Evolutionary conservation across 2,113 vertebrate genomes (phyloP).

Genomic region (Oophaga pumilio): DNA sequence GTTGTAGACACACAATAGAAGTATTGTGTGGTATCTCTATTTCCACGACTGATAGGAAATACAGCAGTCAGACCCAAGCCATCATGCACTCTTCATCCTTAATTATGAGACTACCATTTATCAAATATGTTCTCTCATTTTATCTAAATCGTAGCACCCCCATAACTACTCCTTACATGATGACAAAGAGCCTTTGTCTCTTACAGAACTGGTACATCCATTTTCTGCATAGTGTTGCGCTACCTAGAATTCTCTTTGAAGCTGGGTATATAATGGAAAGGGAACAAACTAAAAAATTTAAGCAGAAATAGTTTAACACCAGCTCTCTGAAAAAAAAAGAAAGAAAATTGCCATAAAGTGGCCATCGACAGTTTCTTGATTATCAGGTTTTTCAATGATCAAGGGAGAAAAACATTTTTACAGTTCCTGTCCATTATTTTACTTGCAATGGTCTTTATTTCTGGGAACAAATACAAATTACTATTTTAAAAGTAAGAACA

Average conservation of each 20-base stretch:
- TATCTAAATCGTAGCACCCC: too few species aligned
- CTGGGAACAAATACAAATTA: conserved; percentile 14
- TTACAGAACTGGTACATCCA: neutral
- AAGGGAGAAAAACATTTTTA: neutral
- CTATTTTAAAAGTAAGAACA: conserved; percentile 29
- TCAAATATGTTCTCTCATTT: too few species aligned
- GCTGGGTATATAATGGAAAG: neutral
- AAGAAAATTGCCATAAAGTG: conserved; percentile 1
- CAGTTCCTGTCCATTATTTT: neutral
- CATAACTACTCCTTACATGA: too few species aligned
- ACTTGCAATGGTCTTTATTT: conserved; percentile 5
- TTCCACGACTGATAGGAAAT: too few species aligned
- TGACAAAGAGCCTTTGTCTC: neutral
- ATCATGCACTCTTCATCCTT: too few species aligned
- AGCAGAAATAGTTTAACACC: neutral
- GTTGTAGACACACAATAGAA: neutral
- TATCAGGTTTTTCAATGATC: neutral
- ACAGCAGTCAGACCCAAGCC: too few species aligned
- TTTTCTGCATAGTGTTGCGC: neutral
- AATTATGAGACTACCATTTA: too few species aligned
- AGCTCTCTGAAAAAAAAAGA: neutral
- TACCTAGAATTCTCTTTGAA: neutral
- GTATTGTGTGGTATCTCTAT: neutral
- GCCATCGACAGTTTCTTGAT: neutral
- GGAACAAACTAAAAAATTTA: neutral